Base-by-base conservation (phyloP, 2,797 vertebrate genomes). In the Odontamblyopus lacepedii region DNA sequence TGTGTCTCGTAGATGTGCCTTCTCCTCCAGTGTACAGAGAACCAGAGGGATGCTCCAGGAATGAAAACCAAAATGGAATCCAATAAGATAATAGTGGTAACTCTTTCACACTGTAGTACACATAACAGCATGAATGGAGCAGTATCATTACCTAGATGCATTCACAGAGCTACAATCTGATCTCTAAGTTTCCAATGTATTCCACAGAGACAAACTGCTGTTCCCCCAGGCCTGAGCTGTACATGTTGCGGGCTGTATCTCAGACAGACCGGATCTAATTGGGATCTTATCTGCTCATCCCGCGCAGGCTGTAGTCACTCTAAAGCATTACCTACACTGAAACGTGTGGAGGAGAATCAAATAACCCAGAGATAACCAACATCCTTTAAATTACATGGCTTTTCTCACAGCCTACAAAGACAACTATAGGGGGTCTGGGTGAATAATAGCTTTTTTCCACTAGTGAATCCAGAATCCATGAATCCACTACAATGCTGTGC, bases 251-350 rank as follows among this genome's bases (percentile, higher is more conserved):
- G 53, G 8, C n/a, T 59, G 67, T 71, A 61, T 55, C 59, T 67
- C 27, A 32, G 64, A 74, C 66, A 78, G 29, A 75, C 63, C 56
- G 69, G 59, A 61, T 82, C 70, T 80, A 27, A 75, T 84, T 76
- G 73, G 77, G 60, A 61, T 62, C 75, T 73, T 76, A 82, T 83
- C 77, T 0, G 70, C 57, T n/a, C 65, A 12, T 80, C 72, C 62
- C 71, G 77, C 50, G 38, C 70, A 50, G 72, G 69, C 82, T 79
- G 48, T 55, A 80, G 61, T 76, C 65, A 73, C 5, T 16, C 56
- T 44, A 27, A 76, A 72, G 74, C 66, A n/a, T 32, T 32, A 50
- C 63, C 63, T 50, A 74, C 55, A 5, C 51, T 70, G 70, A 79
- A 83, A 66, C 56, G 16, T 6, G 57, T 67, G 66, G 68, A 64